These are phyloP conservation scores for Oryctes rhinoceros DNA, from an alignment of 1,140 invertebrate genomes.

Conservation along the genomic window DNA sequence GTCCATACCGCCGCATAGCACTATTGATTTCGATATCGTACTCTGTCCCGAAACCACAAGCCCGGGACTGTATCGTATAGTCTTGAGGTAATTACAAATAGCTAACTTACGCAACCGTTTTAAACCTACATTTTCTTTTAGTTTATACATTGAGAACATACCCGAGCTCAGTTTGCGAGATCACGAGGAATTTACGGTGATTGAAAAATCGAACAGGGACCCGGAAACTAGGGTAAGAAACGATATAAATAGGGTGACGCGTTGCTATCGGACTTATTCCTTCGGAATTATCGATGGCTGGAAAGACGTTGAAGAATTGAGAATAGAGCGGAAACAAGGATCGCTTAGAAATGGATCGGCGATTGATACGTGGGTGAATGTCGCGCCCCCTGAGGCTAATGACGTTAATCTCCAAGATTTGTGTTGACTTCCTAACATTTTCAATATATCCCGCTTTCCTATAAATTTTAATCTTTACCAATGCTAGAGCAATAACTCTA, in stretches of 20 bases:
- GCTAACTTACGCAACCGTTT: no score
- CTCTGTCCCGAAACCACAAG: not conserved
- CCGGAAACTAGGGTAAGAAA: not conserved
- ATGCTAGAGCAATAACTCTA: not conserved
- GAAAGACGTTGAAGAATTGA: no score
- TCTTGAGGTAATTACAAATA: constrained; percentile 44
- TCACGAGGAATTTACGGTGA: constrained; percentile 44
- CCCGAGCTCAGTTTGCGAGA: constrained; percentile 46
- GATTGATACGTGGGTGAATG: no score
- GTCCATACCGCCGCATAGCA: constrained; percentile 42
- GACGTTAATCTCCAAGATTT: no score
- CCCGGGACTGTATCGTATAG: constrained; percentile 46
- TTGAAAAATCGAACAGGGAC: not conserved
- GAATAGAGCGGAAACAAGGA: no score
- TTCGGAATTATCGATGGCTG: no score
- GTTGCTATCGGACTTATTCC: no score
- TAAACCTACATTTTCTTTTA: constrained; percentile 11
- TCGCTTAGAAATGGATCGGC: no score
- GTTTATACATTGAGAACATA: constrained; percentile 49
- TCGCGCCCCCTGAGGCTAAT: no score
- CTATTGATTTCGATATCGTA: constrained; percentile 44
- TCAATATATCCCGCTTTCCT: no score
- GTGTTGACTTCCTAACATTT: no score
- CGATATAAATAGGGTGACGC: constrained; percentile 17
- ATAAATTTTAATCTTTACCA: no score